phyloP scores from a whole-genome alignment of 2,888 invertebrate species.

The Eupithecia subumbrata region DNA sequence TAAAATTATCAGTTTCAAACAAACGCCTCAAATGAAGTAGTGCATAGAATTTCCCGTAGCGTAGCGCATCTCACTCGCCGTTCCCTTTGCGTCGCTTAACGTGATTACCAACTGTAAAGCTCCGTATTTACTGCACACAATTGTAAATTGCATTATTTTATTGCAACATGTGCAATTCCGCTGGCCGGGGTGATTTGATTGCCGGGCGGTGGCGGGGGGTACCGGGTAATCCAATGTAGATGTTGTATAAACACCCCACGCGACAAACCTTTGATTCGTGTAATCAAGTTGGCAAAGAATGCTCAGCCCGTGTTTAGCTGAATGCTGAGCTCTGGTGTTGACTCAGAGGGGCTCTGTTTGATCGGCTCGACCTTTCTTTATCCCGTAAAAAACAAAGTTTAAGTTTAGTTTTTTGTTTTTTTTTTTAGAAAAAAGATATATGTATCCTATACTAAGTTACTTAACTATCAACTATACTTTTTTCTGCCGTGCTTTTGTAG shows the following conservation, averaged over 20 bases:
- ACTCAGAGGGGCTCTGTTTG: not conserved
- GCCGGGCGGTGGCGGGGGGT: constrained; percentile 38
- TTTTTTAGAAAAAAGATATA: not conserved
- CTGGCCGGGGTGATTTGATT: constrained; percentile 31
- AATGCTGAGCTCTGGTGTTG: constrained; percentile 4
- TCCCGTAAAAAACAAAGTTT: not conserved
- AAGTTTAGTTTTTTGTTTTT: not conserved
- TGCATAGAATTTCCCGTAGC: not conserved
- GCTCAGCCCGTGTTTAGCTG: constrained; percentile 2
- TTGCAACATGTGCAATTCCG: constrained; percentile 41
- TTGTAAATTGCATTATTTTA: constrained; percentile 42
- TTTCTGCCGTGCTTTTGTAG: not conserved
- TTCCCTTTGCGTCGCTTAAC: constrained; percentile 21
- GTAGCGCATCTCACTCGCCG: not conserved
- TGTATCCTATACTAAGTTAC: not conserved
- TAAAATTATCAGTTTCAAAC: not conserved
- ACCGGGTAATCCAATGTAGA: constrained; percentile 72
- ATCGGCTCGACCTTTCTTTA: not conserved
- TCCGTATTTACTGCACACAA: constrained; percentile 39
- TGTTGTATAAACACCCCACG: constrained; percentile 62
- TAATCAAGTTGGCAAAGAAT: constrained; percentile 33
- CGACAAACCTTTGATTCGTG: constrained; percentile 49
- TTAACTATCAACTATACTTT: not conserved
- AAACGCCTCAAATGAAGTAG: not conserved
- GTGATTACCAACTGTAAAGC: constrained; percentile 31